Evolutionary conservation across 2,113 vertebrate genomes (phyloP), one percentile per base, ranked within the genome.

Genomic region (Arenaria interpres): DNA sequence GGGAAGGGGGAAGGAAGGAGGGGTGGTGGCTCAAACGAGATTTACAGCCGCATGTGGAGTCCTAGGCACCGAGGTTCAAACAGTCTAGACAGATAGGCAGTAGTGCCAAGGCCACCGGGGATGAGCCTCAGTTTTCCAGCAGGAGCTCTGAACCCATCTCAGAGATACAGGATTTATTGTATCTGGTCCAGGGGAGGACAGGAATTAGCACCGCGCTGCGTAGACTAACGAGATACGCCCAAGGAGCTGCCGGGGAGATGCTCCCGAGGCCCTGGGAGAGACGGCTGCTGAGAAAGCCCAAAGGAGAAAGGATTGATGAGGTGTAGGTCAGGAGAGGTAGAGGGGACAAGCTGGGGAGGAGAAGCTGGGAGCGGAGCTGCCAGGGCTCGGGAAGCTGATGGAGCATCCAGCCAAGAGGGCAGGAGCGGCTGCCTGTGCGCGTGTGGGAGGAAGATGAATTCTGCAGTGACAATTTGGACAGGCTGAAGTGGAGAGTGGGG

Each of bases 51-150:
- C 59, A 1, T 37, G 78, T 27, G 74, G 50, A 82, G 86, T 50
- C 78, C 45, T 13, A 13, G 53, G 57, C 73, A 68, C 20, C 0
- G 5, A 24, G 35, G 9, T 69, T 92, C 66, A 33, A 62, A 4
- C 0, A 37, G 45, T 45, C 81, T 59, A 90, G 91, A 91, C 91
- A 94, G 84, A 95, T 39, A 22, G 1, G 17, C 41, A 69, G 84
- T 11, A 87, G 75, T 74, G 95, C 87, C 92, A 94, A 91, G 93
- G 89, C 94, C 89, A 88, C 93, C 37, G 0, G 86, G 74, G 83
- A 79, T 46, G 81, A 0, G 3, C 87, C 66, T 76, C 45, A 9
- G 77, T 66, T 54, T 76, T 88, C 56, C 18, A 81, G 48, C 45
- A 80, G 82, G 46, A 88, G 85, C 85, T 56, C 51, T 5, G 62